Base-by-base conservation (phyloP, 2,797 vertebrate genomes). In the Clarias fuscus region DNA sequence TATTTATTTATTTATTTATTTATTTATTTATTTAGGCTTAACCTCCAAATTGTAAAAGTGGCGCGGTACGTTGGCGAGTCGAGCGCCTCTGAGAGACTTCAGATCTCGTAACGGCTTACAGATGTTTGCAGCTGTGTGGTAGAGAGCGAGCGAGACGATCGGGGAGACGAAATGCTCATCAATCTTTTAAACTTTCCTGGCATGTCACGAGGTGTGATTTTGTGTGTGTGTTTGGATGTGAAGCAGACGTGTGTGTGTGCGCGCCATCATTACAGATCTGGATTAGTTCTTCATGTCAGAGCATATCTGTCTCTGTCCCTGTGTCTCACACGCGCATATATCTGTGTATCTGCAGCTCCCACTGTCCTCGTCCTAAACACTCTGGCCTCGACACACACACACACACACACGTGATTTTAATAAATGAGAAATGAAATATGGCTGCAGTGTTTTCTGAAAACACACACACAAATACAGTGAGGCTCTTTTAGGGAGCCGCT, bases 71-170 rank as follows among this genome's bases (percentile, higher is more conserved):
- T 62, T 77, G 85, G 81, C 81, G 5, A 20, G 43, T 20, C 33
- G 27, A 72, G 82, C 4, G 17, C n/a, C 64, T 59, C 22, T 15
- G 75, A 65, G 82, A 80, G 76, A 15, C 48, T 17, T 70, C 72
- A 72, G 48, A 73, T 72, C 67, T 72, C 65, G 5, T 87, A 84
- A 84, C 77, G 43, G 30, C 77, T 81, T 81, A 17, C 83, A 87
- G 83, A 87, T 87, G 86, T 87, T 84, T 81, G 43, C 22, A 84
- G 61, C 83, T 87, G 86, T 67, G 59, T 43, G 86, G 68, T 67
- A 33, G 37, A 53, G 53, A 18, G 48, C 18, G 15, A 80, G 30
- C 33, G 76, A n/a, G 30, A 70, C 62, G 72, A 61, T 70, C 53
- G 48, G 59, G 71, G 75, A 73, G 67, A 70, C 22, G 30, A 78